These are phyloP conservation scores for Macropis europaea DNA, from an alignment of 2,888 invertebrate genomes.

Conservation along the genomic window DNA sequence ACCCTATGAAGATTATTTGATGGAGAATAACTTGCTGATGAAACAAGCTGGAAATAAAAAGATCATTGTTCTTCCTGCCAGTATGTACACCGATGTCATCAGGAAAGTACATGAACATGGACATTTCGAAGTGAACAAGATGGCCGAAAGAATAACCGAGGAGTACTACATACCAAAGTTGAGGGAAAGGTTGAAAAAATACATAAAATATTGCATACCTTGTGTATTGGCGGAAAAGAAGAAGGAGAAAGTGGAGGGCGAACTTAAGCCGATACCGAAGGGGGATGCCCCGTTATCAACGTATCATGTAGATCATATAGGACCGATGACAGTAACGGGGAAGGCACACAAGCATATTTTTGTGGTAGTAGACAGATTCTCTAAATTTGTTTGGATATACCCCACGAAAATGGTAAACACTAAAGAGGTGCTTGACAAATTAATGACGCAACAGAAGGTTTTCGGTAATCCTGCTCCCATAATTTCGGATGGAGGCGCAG, in stretches of 20 bases:
- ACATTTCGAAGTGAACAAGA: not conserved
- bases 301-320: constrained; percentile 2
- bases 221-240: not conserved
- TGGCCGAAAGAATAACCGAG: not conserved
- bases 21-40: not conserved
- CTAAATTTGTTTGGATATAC: constrained; percentile 18
- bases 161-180: constrained; percentile 9
- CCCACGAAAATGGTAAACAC: not conserved
- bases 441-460: not conserved
- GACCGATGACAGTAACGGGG: not conserved
- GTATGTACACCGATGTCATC: not conserved
- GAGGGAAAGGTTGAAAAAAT: not conserved
- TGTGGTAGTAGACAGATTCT: not conserved
- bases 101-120: not conserved
- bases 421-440: constrained; percentile 9
- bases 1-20: not conserved
- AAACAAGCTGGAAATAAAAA: not conserved
- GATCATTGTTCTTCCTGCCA: not conserved
- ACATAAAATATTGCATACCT: not conserved
- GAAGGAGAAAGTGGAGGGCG: not conserved
- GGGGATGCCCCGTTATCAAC: not conserved
- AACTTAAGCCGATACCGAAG: not conserved
- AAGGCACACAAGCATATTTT: not conserved
- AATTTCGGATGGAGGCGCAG: constrained; percentile 34
- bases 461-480: constrained; percentile 43